phyloP scores from a whole-genome alignment of 2,888 invertebrate genomes.

The Caenorhabditis japonica region DNA sequence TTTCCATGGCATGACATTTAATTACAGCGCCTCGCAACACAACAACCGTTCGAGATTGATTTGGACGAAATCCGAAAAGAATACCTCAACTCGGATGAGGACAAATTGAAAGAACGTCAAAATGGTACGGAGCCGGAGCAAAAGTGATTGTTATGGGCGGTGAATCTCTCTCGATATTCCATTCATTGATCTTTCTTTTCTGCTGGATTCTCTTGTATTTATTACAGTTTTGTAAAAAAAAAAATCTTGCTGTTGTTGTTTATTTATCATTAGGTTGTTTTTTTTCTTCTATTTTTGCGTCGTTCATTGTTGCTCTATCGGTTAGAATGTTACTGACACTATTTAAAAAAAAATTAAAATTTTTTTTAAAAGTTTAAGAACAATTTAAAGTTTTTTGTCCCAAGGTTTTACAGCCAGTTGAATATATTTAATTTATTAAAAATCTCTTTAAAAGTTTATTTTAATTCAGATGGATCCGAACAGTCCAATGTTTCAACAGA shows the following conservation, averaged over 20 bases:
- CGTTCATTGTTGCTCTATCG: slow-evolving; percentile 26
- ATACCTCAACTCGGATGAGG: slow-evolving; percentile 72
- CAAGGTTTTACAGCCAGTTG: not conserved
- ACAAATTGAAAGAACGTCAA: slow-evolving; percentile 63
- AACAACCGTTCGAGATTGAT: slow-evolving; percentile 76
- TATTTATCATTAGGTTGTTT: slow-evolving; percentile 32
- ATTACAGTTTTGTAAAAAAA: slow-evolving; percentile 19
- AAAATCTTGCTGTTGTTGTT: slow-evolving; percentile 16
- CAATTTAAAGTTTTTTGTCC: no score
- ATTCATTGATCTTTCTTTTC: slow-evolving; percentile 13
- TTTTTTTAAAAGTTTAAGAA: not conserved
- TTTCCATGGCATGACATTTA: not conserved
- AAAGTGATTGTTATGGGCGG: slow-evolving; percentile 8
- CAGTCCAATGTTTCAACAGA: slow-evolving; percentile 25
- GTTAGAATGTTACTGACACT: slow-evolving; percentile 28
- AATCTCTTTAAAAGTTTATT: not conserved
- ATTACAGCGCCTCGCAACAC: slow-evolving; percentile 67
- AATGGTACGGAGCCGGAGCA: slow-evolving; percentile 11
- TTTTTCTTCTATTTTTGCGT: not conserved
- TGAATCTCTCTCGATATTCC: slow-evolving; percentile 15
- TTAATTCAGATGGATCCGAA: slow-evolving; percentile 39
- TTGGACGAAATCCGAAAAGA: slow-evolving; percentile 77
- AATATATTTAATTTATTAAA: not conserved
- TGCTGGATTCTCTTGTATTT: slow-evolving; percentile 19
- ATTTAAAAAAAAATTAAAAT: slow-evolving; percentile 7